Base-by-base conservation (phyloP, 2,797 vertebrate species). In the Myotis daubentonii region DNA sequence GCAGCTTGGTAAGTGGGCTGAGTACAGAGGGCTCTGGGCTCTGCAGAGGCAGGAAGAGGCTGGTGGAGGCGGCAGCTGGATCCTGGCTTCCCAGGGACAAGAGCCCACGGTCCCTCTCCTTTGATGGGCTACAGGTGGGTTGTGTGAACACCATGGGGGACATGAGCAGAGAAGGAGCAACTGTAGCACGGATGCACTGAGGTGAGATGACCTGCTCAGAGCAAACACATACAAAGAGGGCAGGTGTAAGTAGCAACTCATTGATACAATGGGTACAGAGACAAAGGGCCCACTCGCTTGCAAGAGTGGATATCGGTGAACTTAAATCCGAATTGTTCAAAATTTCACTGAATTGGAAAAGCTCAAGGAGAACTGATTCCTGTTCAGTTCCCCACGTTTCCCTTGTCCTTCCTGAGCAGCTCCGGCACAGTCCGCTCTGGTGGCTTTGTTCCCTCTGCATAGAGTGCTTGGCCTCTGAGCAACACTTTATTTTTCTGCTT, bases 141-240 rank as follows among this genome's bases (percentile, higher is more conserved):
- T 99, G 99, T 47, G 97, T 96, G 97, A 99, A 99, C 85, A 99
- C 98, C 97, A 99, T 98, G 2, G 99, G 99, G 23, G 99, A 99
- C 97, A 99, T 98, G 93, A 99, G 98, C 89, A 99, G 95, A 0
- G 98, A 98, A 11, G 99, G 98, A 72, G 98, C 98, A 75, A 98
- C 97, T 0, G 99, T 98, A 83, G 99, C 98, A 7, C 99, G 98
- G 89, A 99, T 98, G 36, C 94, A 95, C 91, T 98, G 99, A 2
- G 99, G 98, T 10, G 99, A 99, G 65, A 98, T 98, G 16, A 98
- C 98, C 99, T 99, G 98, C 30, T 93, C 28, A 3, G 0, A 5
- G 0, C 53, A 72, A 97, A 91, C 0, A 93, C n/a, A 94, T 2
- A 79, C 71, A 88, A 16, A 57, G 57, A 86, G 65, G 84, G 28